Evolutionary conservation across 2,888 invertebrate species (phyloP).

Genomic region (Melanostoma scalare): DNA sequence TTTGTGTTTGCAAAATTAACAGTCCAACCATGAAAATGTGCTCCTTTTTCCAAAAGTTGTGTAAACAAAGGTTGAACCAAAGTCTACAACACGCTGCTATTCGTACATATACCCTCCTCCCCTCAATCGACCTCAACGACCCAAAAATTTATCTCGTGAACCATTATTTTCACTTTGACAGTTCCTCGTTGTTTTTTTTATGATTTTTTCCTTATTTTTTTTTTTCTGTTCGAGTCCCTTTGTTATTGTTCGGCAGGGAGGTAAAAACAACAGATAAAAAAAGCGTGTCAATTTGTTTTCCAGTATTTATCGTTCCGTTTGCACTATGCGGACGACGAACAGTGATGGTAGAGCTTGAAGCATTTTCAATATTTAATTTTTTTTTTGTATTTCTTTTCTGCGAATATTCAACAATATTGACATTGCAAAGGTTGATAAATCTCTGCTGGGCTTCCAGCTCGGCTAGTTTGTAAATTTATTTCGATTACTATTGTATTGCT

Average conservation of each 20-base stretch:
- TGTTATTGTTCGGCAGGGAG: constrained; percentile 7
- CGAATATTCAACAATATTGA: constrained; percentile 36
- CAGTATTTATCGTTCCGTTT: constrained; percentile 60
- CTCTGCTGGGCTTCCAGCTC: constrained; percentile 21
- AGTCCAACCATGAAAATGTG: constrained; percentile 44
- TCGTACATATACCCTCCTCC: neutral
- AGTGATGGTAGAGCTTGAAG: constrained; percentile 17
- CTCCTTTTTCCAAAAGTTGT: constrained; percentile 18
- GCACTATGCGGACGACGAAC: constrained; percentile 14
- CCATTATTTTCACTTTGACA: constrained; percentile 67
- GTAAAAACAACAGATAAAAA: constrained; percentile 14
- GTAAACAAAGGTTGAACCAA: constrained; percentile 37
- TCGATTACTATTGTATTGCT: constrained; percentile 1
- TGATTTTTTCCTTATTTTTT: neutral
- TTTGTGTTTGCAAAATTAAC: constrained; percentile 55
- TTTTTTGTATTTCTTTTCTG: neutral
- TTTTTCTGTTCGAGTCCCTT: neutral
- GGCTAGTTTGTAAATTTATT: constrained; percentile 39
- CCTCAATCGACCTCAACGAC: constrained; percentile 17
- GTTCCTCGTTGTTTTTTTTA: constrained; percentile 34
- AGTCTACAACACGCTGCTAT: constrained; percentile 4
- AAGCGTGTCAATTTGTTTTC: constrained; percentile 67
- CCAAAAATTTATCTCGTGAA: constrained; percentile 36
- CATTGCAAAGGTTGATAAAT: constrained; percentile 67
- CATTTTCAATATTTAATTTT: constrained; percentile 36